phyloP scores from a whole-genome alignment of 2,888 invertebrate genomes.

The Nephrotoma guestfalica region DNA sequence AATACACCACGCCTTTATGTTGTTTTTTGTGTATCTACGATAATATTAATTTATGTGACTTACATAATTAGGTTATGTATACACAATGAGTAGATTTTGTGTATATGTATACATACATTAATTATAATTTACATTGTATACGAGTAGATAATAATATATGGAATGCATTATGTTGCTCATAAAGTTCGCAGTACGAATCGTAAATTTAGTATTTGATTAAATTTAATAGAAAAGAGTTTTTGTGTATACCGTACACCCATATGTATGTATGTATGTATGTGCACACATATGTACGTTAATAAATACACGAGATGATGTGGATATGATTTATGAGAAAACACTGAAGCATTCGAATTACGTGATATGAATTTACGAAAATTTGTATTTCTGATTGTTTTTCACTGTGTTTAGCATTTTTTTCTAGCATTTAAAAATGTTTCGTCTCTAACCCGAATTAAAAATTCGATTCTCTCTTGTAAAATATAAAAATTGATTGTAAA shows the following conservation, averaged over 20 bases:
- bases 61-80: not conserved
- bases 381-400: not conserved
- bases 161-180: not conserved
- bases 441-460: too few relatives aligned
- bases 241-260: too few relatives aligned
- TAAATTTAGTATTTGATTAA: not conserved
- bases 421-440: too few relatives aligned
- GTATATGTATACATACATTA: too few relatives aligned
- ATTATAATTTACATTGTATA: not conserved
- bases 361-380: not conserved
- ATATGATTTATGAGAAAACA: not conserved
- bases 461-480: too few relatives aligned
- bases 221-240: not conserved
- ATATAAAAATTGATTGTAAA: too few relatives aligned
- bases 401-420: not conserved
- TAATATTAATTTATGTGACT: not conserved
- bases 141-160: not conserved
- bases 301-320: not conserved
- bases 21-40: not conserved
- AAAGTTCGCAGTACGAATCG: not conserved
- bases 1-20: not conserved
- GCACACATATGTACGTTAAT: not conserved
- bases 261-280: too few relatives aligned
- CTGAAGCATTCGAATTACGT: not conserved
- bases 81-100: too few relatives aligned